Evolutionary conservation across 2,888 invertebrate species (phyloP), one percentile per base, ranked within the genome.

Genomic region (Myopa tessellatipennis): DNA sequence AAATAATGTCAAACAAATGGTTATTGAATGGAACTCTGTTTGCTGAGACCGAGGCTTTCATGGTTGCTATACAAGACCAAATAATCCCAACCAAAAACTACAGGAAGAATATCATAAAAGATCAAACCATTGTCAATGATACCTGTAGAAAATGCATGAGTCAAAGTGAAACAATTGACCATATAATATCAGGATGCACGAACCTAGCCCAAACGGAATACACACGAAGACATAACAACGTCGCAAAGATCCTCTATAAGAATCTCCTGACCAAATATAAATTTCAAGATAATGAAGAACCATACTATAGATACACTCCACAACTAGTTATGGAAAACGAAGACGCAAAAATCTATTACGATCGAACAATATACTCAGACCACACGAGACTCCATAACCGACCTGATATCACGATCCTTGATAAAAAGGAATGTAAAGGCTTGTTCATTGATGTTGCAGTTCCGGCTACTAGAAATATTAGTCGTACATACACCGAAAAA

Each of bases 1-100:
- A 76, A 63, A 5, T 68, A 16, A 68, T 73, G 69, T 76, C 74
- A 76, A 58, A 78, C 65, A 70, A 38, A 71, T 79, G 79, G 76
- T 63, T 70, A 52, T 52, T 69, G 26, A 74, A 77, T 73, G 71
- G 77, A 16, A 55, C 74, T 1, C 16, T 77, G 63, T 71, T 69
- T 63, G 26, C 63, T 18, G 63, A 77, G 70, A 78, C 78, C 18
- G 76, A 78, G 61, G 73, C 76, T 16, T 68, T 10, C 8, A 12
- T 36, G 34, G 34, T 68, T 36, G 18, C 36, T 18, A 73, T 76
- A n/a, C 73, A 78, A 60, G 69, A 68, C 18, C 52, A 73, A n/a
- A 63, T 73, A 16, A 38, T 72, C 14, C 72, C 63, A 7, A 78
- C 67, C 14, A 69, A 67, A 63, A 79, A 79, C 60, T 79, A 77